Conservation (phyloP, 2,113 vertebrate species). For the Polyodon spathula region DNA sequence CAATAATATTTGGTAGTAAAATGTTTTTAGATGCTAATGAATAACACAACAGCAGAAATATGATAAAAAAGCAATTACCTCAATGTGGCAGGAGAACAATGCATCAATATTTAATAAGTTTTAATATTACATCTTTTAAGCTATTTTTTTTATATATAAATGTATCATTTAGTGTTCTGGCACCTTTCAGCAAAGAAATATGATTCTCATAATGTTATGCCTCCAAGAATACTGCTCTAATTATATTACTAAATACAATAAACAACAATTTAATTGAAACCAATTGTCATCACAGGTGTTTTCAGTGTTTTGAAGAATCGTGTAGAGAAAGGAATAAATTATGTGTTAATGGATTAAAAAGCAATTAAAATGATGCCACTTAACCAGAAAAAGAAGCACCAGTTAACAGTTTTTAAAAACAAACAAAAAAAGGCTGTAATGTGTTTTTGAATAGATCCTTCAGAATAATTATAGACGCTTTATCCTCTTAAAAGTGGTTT, state of each 20-base stretch:
- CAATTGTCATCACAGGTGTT: constrained; percentile 11
- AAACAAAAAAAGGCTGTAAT: not conserved
- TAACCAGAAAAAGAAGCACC: constrained; percentile 4
- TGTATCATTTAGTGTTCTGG: not conserved
- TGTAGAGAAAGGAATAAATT: constrained; percentile 5
- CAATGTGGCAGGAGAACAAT: not conserved
- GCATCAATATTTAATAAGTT: constrained; percentile 29
- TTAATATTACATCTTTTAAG: constrained; percentile 9
- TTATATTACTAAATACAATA: constrained; percentile 3
- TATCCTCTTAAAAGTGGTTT: too few species aligned
- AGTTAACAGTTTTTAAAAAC: not conserved
- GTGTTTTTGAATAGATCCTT: too few species aligned
- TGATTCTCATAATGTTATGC: constrained; percentile 3
- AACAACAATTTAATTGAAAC: constrained; percentile 6
- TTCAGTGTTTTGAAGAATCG: constrained; percentile 12
- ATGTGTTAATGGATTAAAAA: constrained; percentile 15
- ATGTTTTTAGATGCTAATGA: constrained; percentile 21
- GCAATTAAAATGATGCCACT: constrained; percentile 21
- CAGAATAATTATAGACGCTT: too few species aligned
- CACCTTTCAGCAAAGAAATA: constrained; percentile 7
- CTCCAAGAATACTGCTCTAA: constrained; percentile 12
- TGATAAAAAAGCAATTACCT: constrained; percentile 1
- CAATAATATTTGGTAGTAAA: constrained; percentile 16
- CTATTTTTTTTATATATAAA: not conserved
- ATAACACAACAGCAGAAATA: constrained; percentile 17